A percentile compares a stretch with the other conserved stretches of the same genome.
Evolutionary conservation across 2,113 vertebrate genomes (phyloP).

Genomic region (Marmota flaviventris): DNA sequence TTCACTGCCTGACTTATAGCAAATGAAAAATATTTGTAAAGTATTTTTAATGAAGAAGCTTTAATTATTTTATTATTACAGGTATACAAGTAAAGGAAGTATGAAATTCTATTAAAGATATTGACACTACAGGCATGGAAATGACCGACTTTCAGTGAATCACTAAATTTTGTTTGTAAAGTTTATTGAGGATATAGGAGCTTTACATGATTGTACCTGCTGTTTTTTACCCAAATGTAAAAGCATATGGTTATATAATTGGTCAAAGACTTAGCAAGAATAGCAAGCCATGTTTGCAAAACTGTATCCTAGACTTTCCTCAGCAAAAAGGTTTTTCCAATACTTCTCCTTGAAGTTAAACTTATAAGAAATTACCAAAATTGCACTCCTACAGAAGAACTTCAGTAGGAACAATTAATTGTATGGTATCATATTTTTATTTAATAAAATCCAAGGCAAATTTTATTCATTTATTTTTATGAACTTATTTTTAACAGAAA

Average conservation of each 20-base stretch:
- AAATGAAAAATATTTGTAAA: conserved; percentile 16
- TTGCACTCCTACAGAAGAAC: background rate
- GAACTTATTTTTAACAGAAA: background rate
- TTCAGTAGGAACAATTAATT: background rate
- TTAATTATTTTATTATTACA: background rate
- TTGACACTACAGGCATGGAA: background rate
- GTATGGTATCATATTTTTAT: background rate
- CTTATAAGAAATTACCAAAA: background rate
- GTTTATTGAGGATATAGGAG: background rate
- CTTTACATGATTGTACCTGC: background rate
- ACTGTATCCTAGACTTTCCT: background rate
- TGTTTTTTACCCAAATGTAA: background rate
- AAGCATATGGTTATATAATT: background rate
- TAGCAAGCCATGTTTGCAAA: background rate
- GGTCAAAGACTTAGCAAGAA: background rate
- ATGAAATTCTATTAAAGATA: background rate
- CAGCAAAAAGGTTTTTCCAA: background rate
- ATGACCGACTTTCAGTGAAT: background rate
- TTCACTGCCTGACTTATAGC: background rate
- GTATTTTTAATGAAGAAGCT: conserved; percentile 38
- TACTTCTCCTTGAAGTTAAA: background rate
- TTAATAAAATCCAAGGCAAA: background rate
- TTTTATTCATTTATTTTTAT: conserved; percentile 3
- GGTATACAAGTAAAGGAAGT: background rate
- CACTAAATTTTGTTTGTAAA: background rate